Evolutionary conservation across 2,113 vertebrate genomes (phyloP).

Genomic region (Phaethornis superciliosus): DNA sequence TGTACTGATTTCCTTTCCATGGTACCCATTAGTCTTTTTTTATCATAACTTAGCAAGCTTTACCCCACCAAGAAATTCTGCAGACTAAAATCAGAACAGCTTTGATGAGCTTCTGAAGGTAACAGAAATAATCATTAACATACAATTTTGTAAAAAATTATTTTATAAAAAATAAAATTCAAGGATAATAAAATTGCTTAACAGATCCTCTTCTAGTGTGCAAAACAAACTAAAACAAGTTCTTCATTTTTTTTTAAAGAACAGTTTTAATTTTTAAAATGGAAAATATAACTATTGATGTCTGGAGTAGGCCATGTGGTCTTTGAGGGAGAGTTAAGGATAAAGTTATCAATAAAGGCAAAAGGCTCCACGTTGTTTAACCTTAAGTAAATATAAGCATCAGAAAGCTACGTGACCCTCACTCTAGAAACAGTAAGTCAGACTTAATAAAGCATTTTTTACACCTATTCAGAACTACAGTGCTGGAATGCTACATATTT

Average conservation of each 20-base stretch:
- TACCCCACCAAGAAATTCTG: background rate
- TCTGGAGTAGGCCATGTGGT: background rate
- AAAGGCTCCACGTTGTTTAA: background rate
- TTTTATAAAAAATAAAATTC: too few species aligned
- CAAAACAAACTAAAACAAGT: background rate
- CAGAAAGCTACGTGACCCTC: background rate
- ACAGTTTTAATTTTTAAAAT: background rate
- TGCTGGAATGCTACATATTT: background rate
- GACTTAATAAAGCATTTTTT: background rate
- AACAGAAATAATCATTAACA: background rate
- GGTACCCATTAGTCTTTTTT: background rate
- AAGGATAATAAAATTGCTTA: background rate
- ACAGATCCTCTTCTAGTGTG: background rate
- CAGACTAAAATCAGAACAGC: background rate
- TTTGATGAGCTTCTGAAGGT: background rate
- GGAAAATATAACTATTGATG: constrained; percentile 19
- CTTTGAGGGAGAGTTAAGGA: constrained; percentile 36
- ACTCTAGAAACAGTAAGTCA: background rate
- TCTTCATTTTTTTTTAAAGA: background rate
- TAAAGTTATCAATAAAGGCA: constrained; percentile 57
- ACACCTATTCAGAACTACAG: background rate
- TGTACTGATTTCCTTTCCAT: background rate
- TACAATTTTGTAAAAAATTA: background rate
- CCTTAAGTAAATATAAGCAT: background rate
- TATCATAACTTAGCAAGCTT: background rate